Conservation (phyloP, 2,888 invertebrate genomes). For the Drosophila nr. fundita region DNA sequence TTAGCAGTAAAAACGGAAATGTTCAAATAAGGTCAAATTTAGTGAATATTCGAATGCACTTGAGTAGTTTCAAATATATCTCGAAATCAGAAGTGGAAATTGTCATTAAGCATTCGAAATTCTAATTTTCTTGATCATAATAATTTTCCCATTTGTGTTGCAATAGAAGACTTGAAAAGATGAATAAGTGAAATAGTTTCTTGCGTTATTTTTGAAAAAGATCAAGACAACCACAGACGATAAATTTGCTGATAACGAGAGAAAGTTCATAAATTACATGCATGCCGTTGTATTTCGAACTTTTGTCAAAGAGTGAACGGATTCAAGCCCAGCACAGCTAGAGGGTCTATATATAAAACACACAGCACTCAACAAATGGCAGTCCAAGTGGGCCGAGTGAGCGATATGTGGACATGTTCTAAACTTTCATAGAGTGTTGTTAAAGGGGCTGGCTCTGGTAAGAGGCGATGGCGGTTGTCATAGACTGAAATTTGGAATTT, state of each 20-base stretch:
- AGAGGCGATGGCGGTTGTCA: constrained; percentile 8
- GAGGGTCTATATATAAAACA: constrained; percentile 21
- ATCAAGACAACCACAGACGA: constrained; percentile 24
- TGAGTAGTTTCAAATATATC: not conserved
- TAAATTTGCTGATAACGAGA: constrained; percentile 19
- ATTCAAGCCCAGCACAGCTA: not conserved
- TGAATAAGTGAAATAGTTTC: not conserved
- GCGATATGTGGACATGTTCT: constrained; percentile 34
- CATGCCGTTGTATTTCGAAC: constrained; percentile 43
- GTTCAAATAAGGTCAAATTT: not conserved
- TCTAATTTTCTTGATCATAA: not conserved
- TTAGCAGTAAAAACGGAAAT: constrained; percentile 7
- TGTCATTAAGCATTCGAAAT: not conserved
- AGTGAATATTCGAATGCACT: not conserved
- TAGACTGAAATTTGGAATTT: constrained; percentile 67
- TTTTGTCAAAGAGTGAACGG: constrained; percentile 35
- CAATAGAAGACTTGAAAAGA: not conserved
- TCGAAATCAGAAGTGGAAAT: not conserved
- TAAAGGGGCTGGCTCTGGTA: not conserved
- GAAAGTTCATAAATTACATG: constrained; percentile 56
- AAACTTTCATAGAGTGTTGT: constrained; percentile 8
- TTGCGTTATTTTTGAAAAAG: not conserved
- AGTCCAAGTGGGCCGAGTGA: constrained; percentile 19
- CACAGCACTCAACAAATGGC: constrained; percentile 48
- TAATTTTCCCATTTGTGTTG: not conserved